Percentiles rank a stretch among this genome's conserved stretches.
These are phyloP conservation scores for Channa argus DNA, from an alignment of 2,113 vertebrate species.

Conservation along the genomic window DNA sequence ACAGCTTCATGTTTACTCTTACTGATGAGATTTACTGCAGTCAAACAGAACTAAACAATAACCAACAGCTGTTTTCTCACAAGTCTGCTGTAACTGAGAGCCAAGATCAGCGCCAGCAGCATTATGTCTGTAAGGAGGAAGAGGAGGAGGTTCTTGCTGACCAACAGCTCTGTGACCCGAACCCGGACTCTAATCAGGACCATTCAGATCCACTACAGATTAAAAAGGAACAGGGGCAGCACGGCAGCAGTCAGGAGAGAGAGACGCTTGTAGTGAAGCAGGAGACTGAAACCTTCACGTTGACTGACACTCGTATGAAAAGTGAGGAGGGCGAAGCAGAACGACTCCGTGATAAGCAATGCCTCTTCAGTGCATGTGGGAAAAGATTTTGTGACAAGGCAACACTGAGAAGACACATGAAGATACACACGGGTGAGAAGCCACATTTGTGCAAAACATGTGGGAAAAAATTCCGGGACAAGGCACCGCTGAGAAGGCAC, in stretches of 20 bases:
- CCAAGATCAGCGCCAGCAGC: not conserved
- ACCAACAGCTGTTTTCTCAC: slow-evolving; percentile 5
- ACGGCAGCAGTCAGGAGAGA: not conserved
- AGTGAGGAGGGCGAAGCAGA: too few species aligned
- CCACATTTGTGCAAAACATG: too few species aligned
- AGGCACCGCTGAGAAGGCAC: too few species aligned
- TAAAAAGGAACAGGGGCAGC: slow-evolving; percentile 5
- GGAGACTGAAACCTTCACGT: not conserved
- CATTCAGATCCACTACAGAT: not conserved
- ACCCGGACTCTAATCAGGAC: not conserved
- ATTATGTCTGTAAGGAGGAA: not conserved
- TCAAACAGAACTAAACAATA: not conserved
- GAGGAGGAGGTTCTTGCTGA: too few species aligned
- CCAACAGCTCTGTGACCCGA: not conserved
- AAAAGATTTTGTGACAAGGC: too few species aligned
- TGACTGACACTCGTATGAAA: not conserved
- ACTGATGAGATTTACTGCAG: too few species aligned
- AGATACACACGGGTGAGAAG: too few species aligned
- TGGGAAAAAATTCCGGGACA: too few species aligned
- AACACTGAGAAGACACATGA: too few species aligned
- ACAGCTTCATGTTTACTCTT: not conserved
- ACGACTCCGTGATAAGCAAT: too few species aligned
- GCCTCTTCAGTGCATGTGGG: too few species aligned
- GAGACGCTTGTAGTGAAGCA: slow-evolving; percentile 3
- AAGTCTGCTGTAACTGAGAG: not conserved